These are phyloP conservation scores for Hemichromis elongatus DNA, from an alignment of 2,113 vertebrate species.

Conservation along the genomic window DNA sequence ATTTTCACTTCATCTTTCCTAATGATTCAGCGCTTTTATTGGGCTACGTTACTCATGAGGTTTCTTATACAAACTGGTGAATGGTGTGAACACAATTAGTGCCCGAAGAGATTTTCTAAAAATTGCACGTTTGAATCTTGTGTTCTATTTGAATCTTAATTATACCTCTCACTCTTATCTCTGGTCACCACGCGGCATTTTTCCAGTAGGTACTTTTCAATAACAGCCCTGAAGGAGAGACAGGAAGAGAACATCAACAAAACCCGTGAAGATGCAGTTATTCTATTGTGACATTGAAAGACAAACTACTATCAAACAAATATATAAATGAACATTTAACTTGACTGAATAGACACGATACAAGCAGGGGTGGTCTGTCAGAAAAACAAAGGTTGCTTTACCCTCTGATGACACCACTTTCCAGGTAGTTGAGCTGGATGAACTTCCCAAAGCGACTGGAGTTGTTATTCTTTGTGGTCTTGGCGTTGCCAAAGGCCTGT, in stretches of 20 bases:
- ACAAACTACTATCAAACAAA: background rate
- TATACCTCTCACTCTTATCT: constrained; percentile 87
- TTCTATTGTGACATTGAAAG: background rate
- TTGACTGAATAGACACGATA: background rate
- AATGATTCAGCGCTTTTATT: background rate
- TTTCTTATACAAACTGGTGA: background rate
- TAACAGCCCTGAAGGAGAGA: constrained; percentile 78
- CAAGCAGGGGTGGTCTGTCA: background rate
- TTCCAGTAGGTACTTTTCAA: constrained; percentile 94
- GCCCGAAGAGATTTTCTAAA: background rate
- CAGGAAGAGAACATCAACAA: background rate
- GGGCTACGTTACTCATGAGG: background rate
- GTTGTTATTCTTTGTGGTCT: constrained; percentile 92
- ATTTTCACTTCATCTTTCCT: background rate
- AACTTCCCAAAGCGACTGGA: constrained; percentile 97
- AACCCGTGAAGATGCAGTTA: background rate
- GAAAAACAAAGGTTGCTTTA: constrained; percentile 55
- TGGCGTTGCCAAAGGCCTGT: constrained; percentile 94
- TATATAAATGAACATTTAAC: background rate
- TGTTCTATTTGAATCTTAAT: background rate
- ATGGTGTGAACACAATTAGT: background rate
- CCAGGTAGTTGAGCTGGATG: constrained; percentile 94
- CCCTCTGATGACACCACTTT: constrained; percentile 91
- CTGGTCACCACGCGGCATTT: constrained; percentile 90
- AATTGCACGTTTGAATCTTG: background rate